These are phyloP conservation scores for Drosophila anomalata DNA, from an alignment of 2,888 invertebrate genomes.

Conservation along the genomic window DNA sequence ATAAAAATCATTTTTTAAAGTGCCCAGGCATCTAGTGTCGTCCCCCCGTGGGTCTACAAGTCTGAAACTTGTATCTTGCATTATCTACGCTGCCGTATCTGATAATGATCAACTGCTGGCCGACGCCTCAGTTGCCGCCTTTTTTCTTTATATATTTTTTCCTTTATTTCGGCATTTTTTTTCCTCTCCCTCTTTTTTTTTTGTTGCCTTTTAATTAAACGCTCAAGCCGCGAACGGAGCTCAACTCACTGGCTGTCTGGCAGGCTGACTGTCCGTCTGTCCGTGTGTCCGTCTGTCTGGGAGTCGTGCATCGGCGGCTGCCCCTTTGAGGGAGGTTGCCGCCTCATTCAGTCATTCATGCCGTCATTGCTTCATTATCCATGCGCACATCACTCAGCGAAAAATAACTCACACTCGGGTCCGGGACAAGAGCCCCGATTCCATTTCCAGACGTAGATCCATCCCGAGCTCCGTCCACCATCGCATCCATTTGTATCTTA, in stretches of 20 bases:
- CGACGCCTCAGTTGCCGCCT: conserved; percentile 63
- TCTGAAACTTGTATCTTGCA: conserved; percentile 30
- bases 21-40: conserved; percentile 44
- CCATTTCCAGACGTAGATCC: conserved; percentile 31
- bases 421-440: conserved; percentile 29
- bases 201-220: conserved; percentile 73
- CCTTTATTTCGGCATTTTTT: conserved; percentile 22
- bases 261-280: conserved; percentile 35
- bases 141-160: conserved; percentile 34
- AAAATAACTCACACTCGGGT: conserved; percentile 35
- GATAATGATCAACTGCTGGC: conserved; percentile 72
- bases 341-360: conserved; percentile 56
- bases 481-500: conserved; percentile 31
- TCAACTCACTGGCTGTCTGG: conserved; percentile 41
- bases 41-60: neutral
- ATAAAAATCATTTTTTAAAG: conserved; percentile 57
- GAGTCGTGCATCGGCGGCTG: conserved; percentile 53
- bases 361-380: conserved; percentile 70
- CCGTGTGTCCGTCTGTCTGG: conserved; percentile 41
- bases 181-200: conserved; percentile 19
- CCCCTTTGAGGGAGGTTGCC: conserved; percentile 61
- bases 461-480: conserved; percentile 24
- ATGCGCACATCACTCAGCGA: conserved; percentile 71
- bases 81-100: conserved; percentile 44
- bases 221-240: conserved; percentile 61